Evolutionary conservation across 2,888 invertebrate species (phyloP).

Genomic region (Serripes groenlandicus): DNA sequence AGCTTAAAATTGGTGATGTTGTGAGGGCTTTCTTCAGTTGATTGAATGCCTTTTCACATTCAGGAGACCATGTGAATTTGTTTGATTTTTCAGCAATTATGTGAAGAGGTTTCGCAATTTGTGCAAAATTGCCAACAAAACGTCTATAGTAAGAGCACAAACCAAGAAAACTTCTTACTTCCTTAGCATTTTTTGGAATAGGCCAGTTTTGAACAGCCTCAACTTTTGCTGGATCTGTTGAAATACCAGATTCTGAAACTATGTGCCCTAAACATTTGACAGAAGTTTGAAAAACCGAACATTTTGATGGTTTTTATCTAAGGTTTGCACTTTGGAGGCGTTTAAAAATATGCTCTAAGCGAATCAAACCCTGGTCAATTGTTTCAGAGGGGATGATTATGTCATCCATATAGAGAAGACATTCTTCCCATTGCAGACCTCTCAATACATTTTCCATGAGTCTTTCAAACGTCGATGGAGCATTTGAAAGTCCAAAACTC

Average conservation of each 20-base stretch:
- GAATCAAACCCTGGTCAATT: constrained; percentile 10
- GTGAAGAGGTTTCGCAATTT: constrained; percentile 35
- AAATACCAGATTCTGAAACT: constrained; percentile 23
- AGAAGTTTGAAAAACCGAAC: constrained; percentile 14
- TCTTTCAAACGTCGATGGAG: constrained; percentile 64
- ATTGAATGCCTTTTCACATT: constrained; percentile 26
- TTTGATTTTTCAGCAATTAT: constrained; percentile 28
- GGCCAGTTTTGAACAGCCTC: constrained; percentile 17
- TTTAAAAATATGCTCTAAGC: constrained; percentile 23
- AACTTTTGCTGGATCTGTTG: constrained; percentile 29
- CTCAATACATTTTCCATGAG: constrained; percentile 58
- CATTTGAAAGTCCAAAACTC: constrained; percentile 45
- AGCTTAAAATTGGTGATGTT: constrained; percentile 26
- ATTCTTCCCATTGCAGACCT: constrained; percentile 60
- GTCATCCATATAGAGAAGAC: constrained; percentile 40
- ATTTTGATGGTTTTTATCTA: constrained; percentile 43
- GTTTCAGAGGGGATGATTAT: constrained; percentile 1
- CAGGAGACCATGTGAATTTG: constrained; percentile 34
- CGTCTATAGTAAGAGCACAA: constrained; percentile 28
- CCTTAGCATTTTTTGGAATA: constrained; percentile 12
- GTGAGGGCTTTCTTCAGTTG: constrained; percentile 10
- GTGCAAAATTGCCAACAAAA: constrained; percentile 22
- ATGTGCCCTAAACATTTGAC: constrained; percentile 30
- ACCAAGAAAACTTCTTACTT: constrained; percentile 9
- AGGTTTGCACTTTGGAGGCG: constrained; percentile 15